Percentiles rank a stretch among this genome's conserved stretches.
These are phyloP conservation scores for Microcebus griseorufus DNA, from an alignment of 2,113 vertebrate species.

Conservation along the genomic window DNA sequence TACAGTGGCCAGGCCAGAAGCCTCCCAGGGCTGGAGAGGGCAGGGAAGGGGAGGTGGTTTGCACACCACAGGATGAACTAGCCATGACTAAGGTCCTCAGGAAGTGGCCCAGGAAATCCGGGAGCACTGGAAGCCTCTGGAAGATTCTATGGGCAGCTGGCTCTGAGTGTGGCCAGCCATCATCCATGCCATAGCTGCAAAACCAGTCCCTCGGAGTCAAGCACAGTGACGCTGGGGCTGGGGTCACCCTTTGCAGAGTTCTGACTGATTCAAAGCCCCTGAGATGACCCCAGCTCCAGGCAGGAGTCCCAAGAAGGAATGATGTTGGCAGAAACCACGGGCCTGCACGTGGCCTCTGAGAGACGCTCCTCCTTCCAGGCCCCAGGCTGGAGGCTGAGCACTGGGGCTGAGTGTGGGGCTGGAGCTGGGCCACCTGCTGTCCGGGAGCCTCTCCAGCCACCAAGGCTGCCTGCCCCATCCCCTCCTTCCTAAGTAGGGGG, in stretches of 20 bases:
- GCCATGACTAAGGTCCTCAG: not conserved
- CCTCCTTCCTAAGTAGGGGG: not conserved
- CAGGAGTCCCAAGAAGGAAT: not conserved
- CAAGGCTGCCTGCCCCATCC: not conserved
- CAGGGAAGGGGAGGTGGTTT: not conserved
- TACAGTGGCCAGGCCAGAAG: not conserved
- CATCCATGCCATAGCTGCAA: not conserved
- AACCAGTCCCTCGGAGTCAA: not conserved
- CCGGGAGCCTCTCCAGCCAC: not conserved
- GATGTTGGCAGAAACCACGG: not conserved
- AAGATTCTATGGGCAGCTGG: not conserved
- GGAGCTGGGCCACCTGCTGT: not conserved
- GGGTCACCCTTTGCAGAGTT: not conserved
- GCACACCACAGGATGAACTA: not conserved
- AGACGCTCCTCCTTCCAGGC: not conserved
- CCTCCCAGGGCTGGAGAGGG: not conserved
- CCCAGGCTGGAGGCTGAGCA: not conserved
- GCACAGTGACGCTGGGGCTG: not conserved
- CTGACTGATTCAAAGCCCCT: not conserved
- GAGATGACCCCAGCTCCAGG: not conserved
- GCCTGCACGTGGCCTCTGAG: not conserved
- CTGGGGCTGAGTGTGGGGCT: not conserved
- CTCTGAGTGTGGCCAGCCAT: not conserved
- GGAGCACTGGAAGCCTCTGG: not conserved
- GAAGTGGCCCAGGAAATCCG: not conserved